Evolutionary conservation across 1,140 invertebrate species (phyloP).

Genomic region (Brachionus asplanchnoidis): DNA sequence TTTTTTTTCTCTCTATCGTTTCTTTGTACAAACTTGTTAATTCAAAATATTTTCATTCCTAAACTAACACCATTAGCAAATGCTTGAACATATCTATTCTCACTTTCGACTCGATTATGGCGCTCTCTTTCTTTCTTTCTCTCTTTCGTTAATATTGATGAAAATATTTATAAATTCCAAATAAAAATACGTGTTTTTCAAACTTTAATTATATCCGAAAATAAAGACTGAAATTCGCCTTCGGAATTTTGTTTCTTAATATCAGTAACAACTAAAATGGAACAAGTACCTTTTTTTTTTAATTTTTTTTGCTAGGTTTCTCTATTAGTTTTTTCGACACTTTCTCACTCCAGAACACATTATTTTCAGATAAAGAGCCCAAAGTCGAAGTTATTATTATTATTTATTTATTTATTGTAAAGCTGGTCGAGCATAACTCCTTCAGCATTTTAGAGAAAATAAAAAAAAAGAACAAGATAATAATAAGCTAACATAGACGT

Average conservation of each 20-base stretch:
- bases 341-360: neutral
- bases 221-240: neutral
- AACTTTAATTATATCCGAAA: neutral
- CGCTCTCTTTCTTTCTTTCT: neutral
- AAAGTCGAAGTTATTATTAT: too few species aligned
- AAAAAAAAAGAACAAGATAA: too few species aligned
- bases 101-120: neutral
- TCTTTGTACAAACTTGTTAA: conserved; percentile 24
- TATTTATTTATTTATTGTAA: too few species aligned
- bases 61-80: conserved; percentile 5
- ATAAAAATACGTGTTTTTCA: conserved; percentile 27
- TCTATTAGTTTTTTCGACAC: neutral
- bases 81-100: conserved; percentile 21
- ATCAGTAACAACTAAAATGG: neutral
- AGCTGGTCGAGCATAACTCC: too few species aligned
- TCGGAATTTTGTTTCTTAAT: neutral
- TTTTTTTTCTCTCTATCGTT: conserved; percentile 20
- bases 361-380: too few species aligned
- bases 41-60: conserved; percentile 33
- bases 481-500: too few species aligned
- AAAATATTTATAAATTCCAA: conserved; percentile 37
- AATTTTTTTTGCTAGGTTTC: neutral
- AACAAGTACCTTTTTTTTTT: neutral
- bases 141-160: conserved; percentile 24
- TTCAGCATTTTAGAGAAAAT: too few species aligned